Evolutionary conservation across 1,140 invertebrate species (phyloP).

Genomic region (Heliconius hewitsoni): DNA sequence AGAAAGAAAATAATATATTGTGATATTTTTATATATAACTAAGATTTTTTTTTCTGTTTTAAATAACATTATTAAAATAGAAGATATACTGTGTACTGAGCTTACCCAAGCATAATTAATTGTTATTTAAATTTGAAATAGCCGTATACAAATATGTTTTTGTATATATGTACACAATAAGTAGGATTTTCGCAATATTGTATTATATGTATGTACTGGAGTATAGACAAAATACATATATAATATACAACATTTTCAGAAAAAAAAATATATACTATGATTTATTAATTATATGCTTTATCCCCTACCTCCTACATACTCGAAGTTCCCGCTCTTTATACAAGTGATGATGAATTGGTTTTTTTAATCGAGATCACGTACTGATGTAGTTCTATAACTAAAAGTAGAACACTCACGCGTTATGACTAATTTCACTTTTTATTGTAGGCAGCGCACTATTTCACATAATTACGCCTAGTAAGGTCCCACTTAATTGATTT

Average conservation of each 20-base stretch:
- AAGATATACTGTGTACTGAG: too few species aligned
- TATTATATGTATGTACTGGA: too few species aligned
- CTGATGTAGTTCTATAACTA: conserved; percentile 45
- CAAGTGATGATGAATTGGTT: conserved; percentile 62
- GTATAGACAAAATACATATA: too few species aligned
- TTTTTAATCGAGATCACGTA: conserved; percentile 62
- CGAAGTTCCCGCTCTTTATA: conserved; percentile 51
- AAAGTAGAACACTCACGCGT: conserved; percentile 60
- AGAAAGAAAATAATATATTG: too few species aligned
- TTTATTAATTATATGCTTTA: conserved; percentile 1
- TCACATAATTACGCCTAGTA: conserved; percentile 26
- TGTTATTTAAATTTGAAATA: too few species aligned
- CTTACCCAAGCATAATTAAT: too few species aligned
- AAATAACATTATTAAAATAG: not conserved
- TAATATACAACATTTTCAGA: not conserved
- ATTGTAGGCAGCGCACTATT: conserved; percentile 44
- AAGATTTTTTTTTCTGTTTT: not conserved
- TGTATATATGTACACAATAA: not conserved
- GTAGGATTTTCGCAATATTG: too few species aligned
- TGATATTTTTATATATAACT: not conserved
- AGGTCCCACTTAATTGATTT: not conserved
- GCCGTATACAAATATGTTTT: not conserved
- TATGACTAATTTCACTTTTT: conserved; percentile 67
- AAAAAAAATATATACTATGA: not conserved
- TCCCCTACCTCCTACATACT: conserved; percentile 41